Evolutionary conservation across 2,888 invertebrate species (phyloP).

Genomic region (Synanthedon tipuliformis): DNA sequence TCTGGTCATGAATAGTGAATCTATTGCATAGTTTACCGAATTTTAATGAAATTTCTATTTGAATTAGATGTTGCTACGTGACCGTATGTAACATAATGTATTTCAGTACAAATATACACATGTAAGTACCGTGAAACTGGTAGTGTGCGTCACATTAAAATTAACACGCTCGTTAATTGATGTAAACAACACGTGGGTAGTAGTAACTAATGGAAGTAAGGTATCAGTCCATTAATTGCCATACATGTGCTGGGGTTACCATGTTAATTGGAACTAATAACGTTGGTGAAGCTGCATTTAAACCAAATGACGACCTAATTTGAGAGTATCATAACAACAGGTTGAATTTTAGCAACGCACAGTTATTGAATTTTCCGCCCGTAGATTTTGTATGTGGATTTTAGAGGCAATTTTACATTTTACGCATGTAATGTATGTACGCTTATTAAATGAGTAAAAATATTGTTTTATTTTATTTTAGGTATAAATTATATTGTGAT

Average conservation of each 20-base stretch:
- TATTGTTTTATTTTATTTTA: background rate
- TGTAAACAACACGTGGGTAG: slow-evolving; percentile 54
- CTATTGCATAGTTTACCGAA: too few species aligned
- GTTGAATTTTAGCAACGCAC: background rate
- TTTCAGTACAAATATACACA: background rate
- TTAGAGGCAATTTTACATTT: background rate
- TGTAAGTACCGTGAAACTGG: background rate
- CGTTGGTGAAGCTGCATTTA: slow-evolving; percentile 43
- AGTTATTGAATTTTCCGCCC: too few species aligned
- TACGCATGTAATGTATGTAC: background rate
- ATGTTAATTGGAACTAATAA: slow-evolving; percentile 66
- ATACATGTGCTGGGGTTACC: slow-evolving; percentile 64
- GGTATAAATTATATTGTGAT: too few species aligned
- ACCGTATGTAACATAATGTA: background rate
- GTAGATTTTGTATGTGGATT: background rate
- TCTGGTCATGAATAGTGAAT: too few species aligned
- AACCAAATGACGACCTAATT: slow-evolving; percentile 11
- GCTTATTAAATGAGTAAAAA: background rate
- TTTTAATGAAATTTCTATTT: background rate
- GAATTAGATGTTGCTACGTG: background rate
- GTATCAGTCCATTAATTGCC: slow-evolving; percentile 68
- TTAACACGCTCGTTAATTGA: slow-evolving; percentile 60
- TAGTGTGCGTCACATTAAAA: slow-evolving; percentile 33
- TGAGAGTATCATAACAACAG: background rate
- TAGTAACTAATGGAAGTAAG: slow-evolving; percentile 58